phyloP scores from a whole-genome alignment of 2,113 vertebrate genomes.

The Delphinus delphis region DNA sequence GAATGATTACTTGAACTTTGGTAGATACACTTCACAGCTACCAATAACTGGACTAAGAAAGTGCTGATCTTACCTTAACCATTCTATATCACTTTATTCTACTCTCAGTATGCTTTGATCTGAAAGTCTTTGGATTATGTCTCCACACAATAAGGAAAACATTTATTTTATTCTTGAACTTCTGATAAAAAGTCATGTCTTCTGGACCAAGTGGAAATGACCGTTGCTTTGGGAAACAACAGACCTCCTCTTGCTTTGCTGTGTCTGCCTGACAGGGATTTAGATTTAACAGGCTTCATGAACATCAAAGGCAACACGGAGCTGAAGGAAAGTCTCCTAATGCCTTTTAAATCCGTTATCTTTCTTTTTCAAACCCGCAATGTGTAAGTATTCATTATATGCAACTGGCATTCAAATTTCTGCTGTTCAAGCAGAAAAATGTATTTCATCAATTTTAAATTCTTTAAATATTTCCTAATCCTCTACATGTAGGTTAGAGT shows the following conservation, averaged over 20 bases:
- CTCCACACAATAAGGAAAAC: background rate
- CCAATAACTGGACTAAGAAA: background rate
- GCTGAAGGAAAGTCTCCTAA: slow-evolving; percentile 25
- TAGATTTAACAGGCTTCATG: slow-evolving; percentile 40
- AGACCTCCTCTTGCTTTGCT: background rate
- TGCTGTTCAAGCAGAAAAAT: slow-evolving; percentile 66
- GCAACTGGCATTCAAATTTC: slow-evolving; percentile 57
- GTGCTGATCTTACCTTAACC: background rate
- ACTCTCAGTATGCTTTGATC: background rate
- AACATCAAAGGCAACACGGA: slow-evolving; percentile 42
- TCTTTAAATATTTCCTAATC: slow-evolving; percentile 52
- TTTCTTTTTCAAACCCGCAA: slow-evolving; percentile 52
- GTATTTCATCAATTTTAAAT: slow-evolving; percentile 59
- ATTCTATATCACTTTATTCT: background rate
- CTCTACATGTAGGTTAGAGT: background rate
- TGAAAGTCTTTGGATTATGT: slow-evolving; percentile 9
- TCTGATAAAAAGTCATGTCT: background rate
- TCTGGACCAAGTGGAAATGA: background rate
- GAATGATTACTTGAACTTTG: background rate
- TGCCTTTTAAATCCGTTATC: slow-evolving; percentile 60
- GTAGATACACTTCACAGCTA: background rate
- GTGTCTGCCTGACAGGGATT: slow-evolving; percentile 17
- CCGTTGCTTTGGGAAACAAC: background rate
- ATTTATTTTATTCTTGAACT: background rate
- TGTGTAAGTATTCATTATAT: slow-evolving; percentile 55